Conservation (phyloP, 2,888 invertebrate species). For the Lycophotia porphyrea region DNA sequence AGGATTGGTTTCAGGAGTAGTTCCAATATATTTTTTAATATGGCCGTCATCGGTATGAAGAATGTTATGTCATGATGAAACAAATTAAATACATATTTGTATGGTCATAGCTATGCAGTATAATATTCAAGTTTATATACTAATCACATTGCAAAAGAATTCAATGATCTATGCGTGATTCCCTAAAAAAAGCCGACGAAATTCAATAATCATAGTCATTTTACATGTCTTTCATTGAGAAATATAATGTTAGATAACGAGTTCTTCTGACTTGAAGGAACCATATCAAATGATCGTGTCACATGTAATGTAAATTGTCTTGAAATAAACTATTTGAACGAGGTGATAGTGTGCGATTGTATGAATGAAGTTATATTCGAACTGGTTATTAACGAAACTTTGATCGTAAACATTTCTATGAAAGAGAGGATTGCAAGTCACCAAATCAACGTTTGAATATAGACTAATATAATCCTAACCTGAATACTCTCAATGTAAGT, state of each 20-base stretch:
- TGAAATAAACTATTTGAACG: constrained; percentile 39
- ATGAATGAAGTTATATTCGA: constrained; percentile 34
- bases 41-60: neutral
- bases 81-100: neutral
- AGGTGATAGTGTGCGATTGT: constrained; percentile 10
- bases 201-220: neutral
- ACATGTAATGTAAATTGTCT: constrained; percentile 14
- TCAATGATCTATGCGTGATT: neutral
- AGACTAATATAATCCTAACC: neutral
- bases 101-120: neutral
- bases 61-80: neutral
- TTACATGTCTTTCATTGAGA: neutral
- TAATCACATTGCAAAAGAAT: neutral
- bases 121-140: neutral
- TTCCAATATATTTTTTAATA: neutral
- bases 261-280: constrained; percentile 11
- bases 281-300: constrained; percentile 2
- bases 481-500: neutral
- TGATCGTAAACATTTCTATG: neutral
- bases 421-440: neutral
- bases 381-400: neutral
- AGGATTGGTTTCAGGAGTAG: neutral
- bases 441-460: neutral
- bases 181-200: neutral
- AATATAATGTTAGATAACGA: constrained; percentile 7